Percentiles rank a stretch among this genome's conserved stretches.
These are phyloP conservation scores for Oryzaephilus surinamensis DNA, from an alignment of 1,140 invertebrate genomes.

Conservation along the genomic window DNA sequence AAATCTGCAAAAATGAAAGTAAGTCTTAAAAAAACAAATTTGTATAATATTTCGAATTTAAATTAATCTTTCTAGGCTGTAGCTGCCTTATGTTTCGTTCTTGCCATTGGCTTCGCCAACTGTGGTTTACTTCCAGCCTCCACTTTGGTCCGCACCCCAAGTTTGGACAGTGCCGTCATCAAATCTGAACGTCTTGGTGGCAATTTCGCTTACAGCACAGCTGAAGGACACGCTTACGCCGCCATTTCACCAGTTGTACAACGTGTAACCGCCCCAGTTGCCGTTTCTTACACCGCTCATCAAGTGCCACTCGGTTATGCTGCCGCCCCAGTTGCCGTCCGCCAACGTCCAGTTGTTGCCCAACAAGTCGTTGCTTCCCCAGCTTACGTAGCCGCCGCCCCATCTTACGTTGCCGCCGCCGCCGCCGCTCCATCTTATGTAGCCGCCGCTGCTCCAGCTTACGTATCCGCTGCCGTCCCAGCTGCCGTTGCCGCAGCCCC, in stretches of 20 bases:
- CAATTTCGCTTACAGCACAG: slow-evolving; percentile 45
- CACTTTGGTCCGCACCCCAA: slow-evolving; percentile 37
- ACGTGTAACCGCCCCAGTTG: slow-evolving; percentile 19
- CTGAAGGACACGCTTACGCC: slow-evolving; percentile 43
- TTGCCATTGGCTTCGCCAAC: slow-evolving; percentile 11
- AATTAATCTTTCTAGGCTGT: slow-evolving; percentile 3
- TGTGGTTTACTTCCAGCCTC: slow-evolving; percentile 15
- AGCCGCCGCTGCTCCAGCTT: not conserved
- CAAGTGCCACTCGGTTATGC: slow-evolving; percentile 1
- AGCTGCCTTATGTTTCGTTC: slow-evolving; percentile 5
- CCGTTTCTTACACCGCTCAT: slow-evolving; percentile 23
- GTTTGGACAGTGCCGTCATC: slow-evolving; percentile 43
- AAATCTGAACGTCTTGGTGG: slow-evolving; percentile 41
- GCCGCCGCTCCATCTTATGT: slow-evolving; percentile 3
- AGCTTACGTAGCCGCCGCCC: slow-evolving; percentile 1
- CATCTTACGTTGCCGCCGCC: not conserved
- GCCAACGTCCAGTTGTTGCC: slow-evolving; percentile 4
- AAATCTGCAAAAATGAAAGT: no score
- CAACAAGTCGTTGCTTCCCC: slow-evolving; percentile 7
- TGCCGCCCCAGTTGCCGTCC: slow-evolving; percentile 3
- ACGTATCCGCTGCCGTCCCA: no score
- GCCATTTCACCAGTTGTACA: slow-evolving; percentile 38
- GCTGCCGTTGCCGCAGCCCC: not conserved
- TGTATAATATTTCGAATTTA: no score
- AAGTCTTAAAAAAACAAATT: no score